Evolutionary conservation across 1,140 invertebrate genomes (phyloP), one percentile per base, ranked within the genome.

Genomic region (Cylas formicarius): DNA sequence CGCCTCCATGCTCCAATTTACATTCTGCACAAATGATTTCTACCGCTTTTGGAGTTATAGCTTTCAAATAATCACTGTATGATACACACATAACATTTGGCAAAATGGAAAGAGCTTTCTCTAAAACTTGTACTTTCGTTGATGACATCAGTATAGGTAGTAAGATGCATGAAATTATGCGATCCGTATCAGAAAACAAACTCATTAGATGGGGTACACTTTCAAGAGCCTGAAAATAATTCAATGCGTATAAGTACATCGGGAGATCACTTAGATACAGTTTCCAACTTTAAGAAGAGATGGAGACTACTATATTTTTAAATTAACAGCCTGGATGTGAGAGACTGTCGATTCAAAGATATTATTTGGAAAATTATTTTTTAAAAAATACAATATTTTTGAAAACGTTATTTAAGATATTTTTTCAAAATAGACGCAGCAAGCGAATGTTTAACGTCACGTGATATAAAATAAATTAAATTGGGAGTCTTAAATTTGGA

Each of bases 131-230:
- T 4, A 17, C 20, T 6, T 43, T 20, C 21, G 24, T 34, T n/a
- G 28, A 34, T 19, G 38, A 21, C 21, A 57, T 20, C n/a, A 51
- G 16, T 20, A n/a, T n/a, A n/a, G 46, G 52, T 10, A 35, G 33
- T 11, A 52, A 42, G n/a, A 57, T 48, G 5, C 37, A 18, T 8
- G 27, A 38, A 17, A 55, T 31, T 10, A 53, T 21, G n/a, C 37
- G 24, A 22, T 55, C 53, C n/a, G 38, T 44, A 21, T 53, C 37
- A 28, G 48, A 37, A 48, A 50, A 57, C 14, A 44, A 8, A 17
- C 22, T 48, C 4, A 57, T 22, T 26, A 55, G 21, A 14, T 52
- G 13, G 6, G 45, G 43, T n/a, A 50, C 42, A 11, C 27, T 47
- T 40, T 50, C 39, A 23, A 54, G 11, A 42, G 48, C 29, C 50